Base-by-base conservation (phyloP, 1,140 invertebrate genomes). In the Ips typographus region DNA sequence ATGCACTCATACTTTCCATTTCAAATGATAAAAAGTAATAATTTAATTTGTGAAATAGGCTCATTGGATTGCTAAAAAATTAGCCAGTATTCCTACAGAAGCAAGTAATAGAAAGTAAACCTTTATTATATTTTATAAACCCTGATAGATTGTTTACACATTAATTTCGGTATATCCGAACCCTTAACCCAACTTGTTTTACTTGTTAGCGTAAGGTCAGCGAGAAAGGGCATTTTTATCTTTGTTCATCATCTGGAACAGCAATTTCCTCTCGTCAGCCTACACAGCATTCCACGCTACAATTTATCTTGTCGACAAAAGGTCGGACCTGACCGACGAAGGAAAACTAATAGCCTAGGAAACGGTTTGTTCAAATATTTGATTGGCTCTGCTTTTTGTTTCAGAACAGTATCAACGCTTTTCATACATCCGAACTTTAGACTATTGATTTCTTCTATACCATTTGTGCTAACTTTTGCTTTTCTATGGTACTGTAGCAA, bases 291-390 rank as follows among this genome's bases (percentile, higher is more conserved):
- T 64, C 49, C 62, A 41, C 5, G 36, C 47, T 38, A 43, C 62
- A 37, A 64, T 64, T 64, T 64, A 53, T 64, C 49, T 64, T 52
- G 62, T 56, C 52, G 6, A 53, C 38, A 64, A 64, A 53, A 56
- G 62, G 49, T 52, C 39, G 47, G 52, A 40, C 22, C n/a, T 39
- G 60, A 41, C 58, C 37, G 8, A 37, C 44, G 44, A 49, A 8
- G 40, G 39, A 43, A 47, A 61, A 61, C 59, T 61, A 64, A 64
- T 64, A 42, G 59, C 43, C 41, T 44, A 47, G 42, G 59, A 61
- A 61, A 61, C 59, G 59, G 40, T 8, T 61, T 61, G 59, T 61
- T 61, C 59, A 61, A 61, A 61, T 61, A 61, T 61, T 61, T 61
- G 43, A 61, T 61, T 42, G 57, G 40, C 39, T 59, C 57, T 6